Evolutionary conservation across 2,113 vertebrate genomes (phyloP).

Genomic region (Sceloporus tristichus): DNA sequence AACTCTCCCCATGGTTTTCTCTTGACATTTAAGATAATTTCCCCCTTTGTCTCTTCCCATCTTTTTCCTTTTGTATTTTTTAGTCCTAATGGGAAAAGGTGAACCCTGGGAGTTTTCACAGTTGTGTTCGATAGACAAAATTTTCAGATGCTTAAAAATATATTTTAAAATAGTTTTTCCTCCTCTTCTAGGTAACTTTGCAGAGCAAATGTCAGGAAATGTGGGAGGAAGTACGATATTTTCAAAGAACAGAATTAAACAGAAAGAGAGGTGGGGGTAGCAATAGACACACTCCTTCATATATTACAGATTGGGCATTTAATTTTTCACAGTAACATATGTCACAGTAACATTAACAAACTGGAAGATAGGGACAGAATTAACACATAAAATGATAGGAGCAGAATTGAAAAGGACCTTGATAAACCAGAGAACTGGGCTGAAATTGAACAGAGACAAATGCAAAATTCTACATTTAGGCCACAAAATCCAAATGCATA

Average conservation of each 20-base stretch:
- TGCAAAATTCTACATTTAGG: no score
- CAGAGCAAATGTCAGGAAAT: background rate
- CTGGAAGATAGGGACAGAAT: no score
- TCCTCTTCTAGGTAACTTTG: background rate
- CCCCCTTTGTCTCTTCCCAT: background rate
- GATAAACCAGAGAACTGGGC: no score
- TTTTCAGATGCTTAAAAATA: constrained; percentile 7
- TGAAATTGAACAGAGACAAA: no score
- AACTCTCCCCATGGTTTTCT: background rate
- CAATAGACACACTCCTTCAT: background rate
- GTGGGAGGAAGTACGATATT: background rate
- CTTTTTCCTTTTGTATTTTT: background rate
- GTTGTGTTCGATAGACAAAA: background rate
- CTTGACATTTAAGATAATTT: constrained; percentile 31
- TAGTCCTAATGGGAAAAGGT: constrained; percentile 17
- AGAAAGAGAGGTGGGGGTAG: no score
- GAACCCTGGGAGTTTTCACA: constrained; percentile 16
- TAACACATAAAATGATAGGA: no score
- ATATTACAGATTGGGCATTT: background rate
- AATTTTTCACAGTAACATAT: background rate
- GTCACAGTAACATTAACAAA: background rate
- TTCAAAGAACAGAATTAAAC: background rate
- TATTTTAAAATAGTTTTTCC: background rate
- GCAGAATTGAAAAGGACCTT: no score
- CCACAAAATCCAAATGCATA: no score